These are phyloP conservation scores for Parelbella ahira DNA, from an alignment of 2,888 invertebrate genomes.

Conservation along the genomic window DNA sequence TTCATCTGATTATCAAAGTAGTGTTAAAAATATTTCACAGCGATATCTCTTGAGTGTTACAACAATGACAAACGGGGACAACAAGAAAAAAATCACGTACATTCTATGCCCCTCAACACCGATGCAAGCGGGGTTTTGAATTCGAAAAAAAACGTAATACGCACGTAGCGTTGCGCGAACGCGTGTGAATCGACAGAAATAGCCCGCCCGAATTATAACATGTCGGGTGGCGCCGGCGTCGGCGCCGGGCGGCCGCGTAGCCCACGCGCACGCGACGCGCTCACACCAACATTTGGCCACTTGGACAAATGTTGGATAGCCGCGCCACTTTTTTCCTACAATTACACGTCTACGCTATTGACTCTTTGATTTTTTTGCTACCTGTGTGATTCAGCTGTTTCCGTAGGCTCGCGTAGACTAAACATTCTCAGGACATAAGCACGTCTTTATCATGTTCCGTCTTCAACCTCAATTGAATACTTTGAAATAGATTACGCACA, in stretches of 20 bases:
- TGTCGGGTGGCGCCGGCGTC: conserved; percentile 68
- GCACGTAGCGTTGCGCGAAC: conserved; percentile 56
- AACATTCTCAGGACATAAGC: too few species aligned
- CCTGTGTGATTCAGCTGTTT: background rate
- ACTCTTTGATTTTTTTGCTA: conserved; percentile 1
- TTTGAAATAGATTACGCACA: too few species aligned
- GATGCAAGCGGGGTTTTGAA: conserved; percentile 40
- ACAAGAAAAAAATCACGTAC: conserved; percentile 7
- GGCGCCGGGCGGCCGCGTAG: conserved; percentile 63
- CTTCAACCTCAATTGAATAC: too few species aligned
- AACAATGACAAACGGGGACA: background rate
- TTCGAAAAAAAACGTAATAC: conserved; percentile 57
- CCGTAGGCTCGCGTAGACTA: too few species aligned
- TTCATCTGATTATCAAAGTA: too few species aligned
- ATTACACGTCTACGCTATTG: conserved; percentile 1
- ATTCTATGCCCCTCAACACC: conserved; percentile 18
- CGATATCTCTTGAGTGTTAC: too few species aligned
- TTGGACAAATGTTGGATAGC: conserved; percentile 1
- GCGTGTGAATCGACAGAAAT: conserved; percentile 76
- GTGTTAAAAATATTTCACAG: too few species aligned
- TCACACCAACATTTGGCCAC: conserved; percentile 5
- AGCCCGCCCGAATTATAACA: conserved; percentile 75
- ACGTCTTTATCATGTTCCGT: too few species aligned
- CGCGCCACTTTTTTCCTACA: conserved; percentile 7
- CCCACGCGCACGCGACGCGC: conserved; percentile 33